These are phyloP conservation scores for Hypothenemus hampei DNA, from an alignment of 1,140 invertebrate genomes.

Conservation along the genomic window DNA sequence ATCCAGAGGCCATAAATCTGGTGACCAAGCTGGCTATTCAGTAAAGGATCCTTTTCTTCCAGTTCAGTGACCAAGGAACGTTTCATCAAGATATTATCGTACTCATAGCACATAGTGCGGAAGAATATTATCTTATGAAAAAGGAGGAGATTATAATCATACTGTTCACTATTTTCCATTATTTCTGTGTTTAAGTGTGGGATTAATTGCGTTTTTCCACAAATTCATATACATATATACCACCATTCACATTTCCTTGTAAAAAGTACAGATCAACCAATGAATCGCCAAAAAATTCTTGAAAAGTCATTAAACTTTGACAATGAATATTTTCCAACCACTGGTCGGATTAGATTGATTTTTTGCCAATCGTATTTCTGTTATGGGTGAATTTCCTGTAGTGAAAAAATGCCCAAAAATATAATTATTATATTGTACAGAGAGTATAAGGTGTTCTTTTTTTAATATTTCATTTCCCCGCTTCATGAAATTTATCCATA, in stretches of 20 bases:
- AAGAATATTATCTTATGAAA: not conserved
- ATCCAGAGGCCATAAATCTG: conserved; percentile 1
- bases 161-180: not conserved
- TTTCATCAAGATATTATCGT: not conserved
- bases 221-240: conserved; percentile 1
- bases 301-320: too few relatives aligned
- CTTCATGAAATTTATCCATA: too few relatives aligned
- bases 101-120: conserved; percentile 1
- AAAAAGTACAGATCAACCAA: too few relatives aligned
- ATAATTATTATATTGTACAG: too few relatives aligned
- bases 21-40: not conserved
- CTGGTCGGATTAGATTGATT: too few relatives aligned
- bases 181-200: conserved; percentile 4
- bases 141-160: not conserved
- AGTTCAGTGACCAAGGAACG: not conserved
- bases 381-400: too few relatives aligned
- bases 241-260: conserved; percentile 1
- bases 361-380: too few relatives aligned
- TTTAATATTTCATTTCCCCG: too few relatives aligned
- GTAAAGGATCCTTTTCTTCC: not conserved
- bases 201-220: conserved; percentile 6
- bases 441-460: too few relatives aligned
- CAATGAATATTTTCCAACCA: too few relatives aligned
- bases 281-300: too few relatives aligned
- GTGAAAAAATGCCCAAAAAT: too few relatives aligned